phyloP scores from a whole-genome alignment of 2,888 invertebrate species.

The Drosophila cognata region DNA sequence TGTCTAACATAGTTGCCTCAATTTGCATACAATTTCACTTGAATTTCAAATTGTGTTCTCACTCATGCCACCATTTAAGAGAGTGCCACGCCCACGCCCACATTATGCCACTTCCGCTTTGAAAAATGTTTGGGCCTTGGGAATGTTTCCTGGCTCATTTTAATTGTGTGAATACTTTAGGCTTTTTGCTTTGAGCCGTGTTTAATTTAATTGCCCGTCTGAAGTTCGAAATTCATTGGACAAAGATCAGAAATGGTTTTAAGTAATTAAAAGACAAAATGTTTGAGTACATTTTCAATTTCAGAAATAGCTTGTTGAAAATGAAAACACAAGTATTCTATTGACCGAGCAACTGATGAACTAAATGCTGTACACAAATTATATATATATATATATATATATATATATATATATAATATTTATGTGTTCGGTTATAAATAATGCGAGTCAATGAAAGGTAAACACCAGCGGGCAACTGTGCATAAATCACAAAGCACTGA shows the following conservation, averaged over 20 bases:
- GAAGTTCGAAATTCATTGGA: constrained; percentile 4
- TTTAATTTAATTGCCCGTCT: constrained; percentile 42
- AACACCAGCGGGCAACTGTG: constrained; percentile 36
- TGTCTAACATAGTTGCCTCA: constrained; percentile 60
- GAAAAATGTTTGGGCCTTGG: not conserved
- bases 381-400: constrained; percentile 5
- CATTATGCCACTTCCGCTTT: constrained; percentile 15
- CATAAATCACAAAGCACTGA: constrained; percentile 48
- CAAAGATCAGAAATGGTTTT: constrained; percentile 35
- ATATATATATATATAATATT: not conserved
- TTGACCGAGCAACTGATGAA: constrained; percentile 3
- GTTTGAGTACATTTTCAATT: constrained; percentile 21
- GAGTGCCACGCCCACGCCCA: constrained; percentile 38
- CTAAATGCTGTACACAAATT: constrained; percentile 1
- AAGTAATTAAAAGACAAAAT: constrained; percentile 19
- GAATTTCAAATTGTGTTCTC: constrained; percentile 39
- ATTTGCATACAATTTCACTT: constrained; percentile 70
- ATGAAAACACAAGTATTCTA: constrained; percentile 8
- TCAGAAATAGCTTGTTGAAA: constrained; percentile 28
- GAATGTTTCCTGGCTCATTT: constrained; percentile 35
- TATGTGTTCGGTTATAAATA: constrained; percentile 32
- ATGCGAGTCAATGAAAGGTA: constrained; percentile 51
- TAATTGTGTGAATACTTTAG: constrained; percentile 32
- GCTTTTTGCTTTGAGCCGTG: constrained; percentile 16
- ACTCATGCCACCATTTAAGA: not conserved